Evolutionary conservation across 2,888 invertebrate species (phyloP).

Genomic region (Drosophila seclusa): DNA sequence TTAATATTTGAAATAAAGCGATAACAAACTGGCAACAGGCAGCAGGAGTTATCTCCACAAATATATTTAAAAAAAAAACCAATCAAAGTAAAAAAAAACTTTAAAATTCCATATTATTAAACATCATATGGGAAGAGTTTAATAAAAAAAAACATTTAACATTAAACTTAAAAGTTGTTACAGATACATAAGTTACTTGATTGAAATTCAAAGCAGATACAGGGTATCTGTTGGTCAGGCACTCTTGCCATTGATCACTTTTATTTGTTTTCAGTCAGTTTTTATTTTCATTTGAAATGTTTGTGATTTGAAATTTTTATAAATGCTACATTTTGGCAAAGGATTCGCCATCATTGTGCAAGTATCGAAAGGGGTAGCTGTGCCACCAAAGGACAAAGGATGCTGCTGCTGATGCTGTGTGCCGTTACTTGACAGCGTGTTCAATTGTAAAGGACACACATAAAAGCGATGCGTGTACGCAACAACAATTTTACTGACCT

Average conservation of each 20-base stretch:
- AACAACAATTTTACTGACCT: conserved; percentile 62
- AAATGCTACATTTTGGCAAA: conserved; percentile 77
- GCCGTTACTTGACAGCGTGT: conserved; percentile 55
- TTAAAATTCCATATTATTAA: neutral
- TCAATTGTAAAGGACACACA: conserved; percentile 62
- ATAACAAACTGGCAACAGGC: neutral
- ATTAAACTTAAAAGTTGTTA: neutral
- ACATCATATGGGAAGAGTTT: neutral
- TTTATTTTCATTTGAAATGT: conserved; percentile 66
- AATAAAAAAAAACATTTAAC: neutral
- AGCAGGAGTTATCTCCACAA: neutral
- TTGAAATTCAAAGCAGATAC: neutral
- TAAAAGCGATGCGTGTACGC: conserved; percentile 49
- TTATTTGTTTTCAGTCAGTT: conserved; percentile 36
- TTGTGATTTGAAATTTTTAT: conserved; percentile 63
- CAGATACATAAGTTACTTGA: neutral
- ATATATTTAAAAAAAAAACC: neutral
- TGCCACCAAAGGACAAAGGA: conserved; percentile 52
- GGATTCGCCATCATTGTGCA: conserved; percentile 35
- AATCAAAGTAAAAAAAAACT: too few species aligned
- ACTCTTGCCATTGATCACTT: neutral
- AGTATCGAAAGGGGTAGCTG: conserved; percentile 68
- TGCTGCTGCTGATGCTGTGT: conserved; percentile 44
- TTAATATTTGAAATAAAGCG: neutral
- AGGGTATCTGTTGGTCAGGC: neutral